phyloP scores from a whole-genome alignment of 37 sponge, comb jelly and placozoan genomes.

The Chondrosia reniformis region DNA sequence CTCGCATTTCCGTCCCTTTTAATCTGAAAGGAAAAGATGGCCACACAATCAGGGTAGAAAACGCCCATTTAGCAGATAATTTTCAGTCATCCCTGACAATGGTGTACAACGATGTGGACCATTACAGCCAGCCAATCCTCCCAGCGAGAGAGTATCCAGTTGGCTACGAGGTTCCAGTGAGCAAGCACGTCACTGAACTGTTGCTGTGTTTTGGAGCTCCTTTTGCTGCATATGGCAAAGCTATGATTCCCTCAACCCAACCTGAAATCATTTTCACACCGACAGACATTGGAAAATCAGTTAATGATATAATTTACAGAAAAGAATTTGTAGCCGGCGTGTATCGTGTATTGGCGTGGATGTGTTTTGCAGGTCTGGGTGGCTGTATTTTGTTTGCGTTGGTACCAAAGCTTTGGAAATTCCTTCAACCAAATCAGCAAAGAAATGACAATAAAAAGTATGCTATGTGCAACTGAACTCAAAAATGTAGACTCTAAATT shows the following conservation, averaged over 20 bases:
- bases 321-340: conserved; percentile 45
- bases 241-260: conserved; percentile 17
- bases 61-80: conserved; percentile 40
- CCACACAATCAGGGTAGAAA: conserved; percentile 22
- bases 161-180: conserved; percentile 54
- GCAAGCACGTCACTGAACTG: conserved; percentile 47
- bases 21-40: conserved; percentile 42
- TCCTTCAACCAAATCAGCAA: neutral
- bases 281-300: conserved; percentile 31
- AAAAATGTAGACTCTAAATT: too few species aligned
- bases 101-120: conserved; percentile 42
- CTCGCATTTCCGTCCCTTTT: conserved; percentile 51
- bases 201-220: conserved; percentile 43
- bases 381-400: conserved; percentile 43
- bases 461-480: too few species aligned
- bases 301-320: conserved; percentile 27
- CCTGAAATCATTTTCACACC: conserved; percentile 43
- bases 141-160: conserved; percentile 45
- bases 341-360: conserved; percentile 36
- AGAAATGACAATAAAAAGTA: too few species aligned
- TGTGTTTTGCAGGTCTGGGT: conserved; percentile 43
- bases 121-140: conserved; percentile 49
- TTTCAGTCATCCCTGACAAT: conserved; percentile 38
- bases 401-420: neutral
- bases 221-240: conserved; percentile 62